phyloP scores from a whole-genome alignment of 2,888 invertebrate genomes.

The Chrysolina haemoptera region DNA sequence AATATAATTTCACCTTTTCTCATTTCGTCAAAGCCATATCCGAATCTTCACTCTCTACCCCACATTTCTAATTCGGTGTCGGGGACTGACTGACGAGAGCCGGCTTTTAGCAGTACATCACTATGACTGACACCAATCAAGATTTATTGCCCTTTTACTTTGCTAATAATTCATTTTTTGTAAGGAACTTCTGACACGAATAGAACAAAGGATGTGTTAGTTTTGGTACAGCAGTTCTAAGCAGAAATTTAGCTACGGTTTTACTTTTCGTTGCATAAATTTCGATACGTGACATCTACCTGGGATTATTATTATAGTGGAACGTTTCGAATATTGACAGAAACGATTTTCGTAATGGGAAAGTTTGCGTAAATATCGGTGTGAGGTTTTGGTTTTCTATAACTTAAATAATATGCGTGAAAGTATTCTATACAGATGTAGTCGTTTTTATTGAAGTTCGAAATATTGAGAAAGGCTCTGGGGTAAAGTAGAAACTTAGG shows the following conservation, averaged over 20 bases:
- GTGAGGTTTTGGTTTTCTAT: too few relatives aligned
- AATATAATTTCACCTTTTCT: constrained; percentile 2
- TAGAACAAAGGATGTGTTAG: constrained; percentile 66
- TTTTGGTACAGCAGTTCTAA: constrained; percentile 46
- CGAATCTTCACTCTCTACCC: constrained; percentile 11
- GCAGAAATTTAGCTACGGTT: constrained; percentile 54
- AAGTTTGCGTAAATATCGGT: not conserved
- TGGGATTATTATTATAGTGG: constrained; percentile 1
- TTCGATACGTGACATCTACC: constrained; percentile 28
- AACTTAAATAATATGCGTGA: too few relatives aligned
- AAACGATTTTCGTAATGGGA: not conserved
- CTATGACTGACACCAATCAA: constrained; percentile 69
- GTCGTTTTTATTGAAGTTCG: too few relatives aligned
- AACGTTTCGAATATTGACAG: not conserved
- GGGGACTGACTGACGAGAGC: constrained; percentile 20
- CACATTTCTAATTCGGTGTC: constrained; percentile 8
- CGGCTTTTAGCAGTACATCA: constrained; percentile 38
- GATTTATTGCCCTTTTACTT: constrained; percentile 70
- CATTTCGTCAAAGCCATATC: constrained; percentile 4
- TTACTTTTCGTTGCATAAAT: constrained; percentile 48
- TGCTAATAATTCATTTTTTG: constrained; percentile 70
- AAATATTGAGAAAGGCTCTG: too few relatives aligned
- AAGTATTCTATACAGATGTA: too few relatives aligned
- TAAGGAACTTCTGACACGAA: constrained; percentile 67
- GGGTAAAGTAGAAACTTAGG: too few relatives aligned